These are phyloP conservation scores for Atlantisia rogersi DNA, from an alignment of 2,113 vertebrate genomes.

Conservation along the genomic window DNA sequence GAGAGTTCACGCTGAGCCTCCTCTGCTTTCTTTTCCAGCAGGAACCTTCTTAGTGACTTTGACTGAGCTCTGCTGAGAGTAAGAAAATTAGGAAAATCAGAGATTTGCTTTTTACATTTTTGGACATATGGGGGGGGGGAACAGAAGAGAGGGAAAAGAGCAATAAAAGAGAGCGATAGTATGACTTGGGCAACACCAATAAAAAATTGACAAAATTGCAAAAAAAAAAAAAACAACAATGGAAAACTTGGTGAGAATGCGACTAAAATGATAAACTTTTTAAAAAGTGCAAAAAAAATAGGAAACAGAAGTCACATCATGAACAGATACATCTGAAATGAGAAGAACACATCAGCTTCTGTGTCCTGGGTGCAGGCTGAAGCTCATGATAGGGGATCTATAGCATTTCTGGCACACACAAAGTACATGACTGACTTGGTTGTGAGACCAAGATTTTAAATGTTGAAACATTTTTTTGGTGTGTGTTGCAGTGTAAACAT, in stretches of 20 bases:
- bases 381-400: neutral
- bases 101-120: constrained; percentile 60
- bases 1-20: constrained; percentile 67
- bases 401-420: neutral
- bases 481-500: neutral
- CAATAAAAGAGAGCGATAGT: neutral
- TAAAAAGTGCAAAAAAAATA: too few species aligned
- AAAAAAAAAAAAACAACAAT: neutral
- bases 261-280: neutral
- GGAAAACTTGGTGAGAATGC: neutral
- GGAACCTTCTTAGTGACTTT: constrained; percentile 70
- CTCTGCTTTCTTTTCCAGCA: constrained; percentile 65
- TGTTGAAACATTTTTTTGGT: neutral
- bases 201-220: neutral
- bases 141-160: neutral
- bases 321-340: constrained; percentile 45
- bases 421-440: neutral
- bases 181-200: neutral
- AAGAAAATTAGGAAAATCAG: constrained; percentile 56
- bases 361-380: constrained; percentile 21
- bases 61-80: constrained; percentile 58
- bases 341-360: constrained; percentile 11
- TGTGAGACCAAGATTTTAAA: neutral
- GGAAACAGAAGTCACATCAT: constrained; percentile 20
- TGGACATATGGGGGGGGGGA: neutral